Percentiles rank a stretch among this genome's conserved stretches.
Conservation (phyloP, 2,888 invertebrate genomes). For the Myopa testacea region DNA sequence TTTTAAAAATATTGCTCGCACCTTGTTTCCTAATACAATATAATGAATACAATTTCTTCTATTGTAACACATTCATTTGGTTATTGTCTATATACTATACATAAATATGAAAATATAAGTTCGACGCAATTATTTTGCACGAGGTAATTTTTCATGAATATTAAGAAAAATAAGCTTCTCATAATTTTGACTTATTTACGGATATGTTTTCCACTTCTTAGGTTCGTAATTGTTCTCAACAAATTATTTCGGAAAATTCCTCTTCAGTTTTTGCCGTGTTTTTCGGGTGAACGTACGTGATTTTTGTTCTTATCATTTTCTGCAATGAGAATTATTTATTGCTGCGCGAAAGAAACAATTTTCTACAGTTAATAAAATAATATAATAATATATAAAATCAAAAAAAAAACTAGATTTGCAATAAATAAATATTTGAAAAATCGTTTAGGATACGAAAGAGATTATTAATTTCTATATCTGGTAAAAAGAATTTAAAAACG, state of each 20-base stretch:
- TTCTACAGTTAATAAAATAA: neutral
- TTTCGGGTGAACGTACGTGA: neutral
- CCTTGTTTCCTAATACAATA: too few relatives aligned
- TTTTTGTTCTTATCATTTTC: neutral
- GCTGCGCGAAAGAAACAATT: neutral
- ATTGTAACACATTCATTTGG: too few relatives aligned
- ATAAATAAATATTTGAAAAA: neutral
- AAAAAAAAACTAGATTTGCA: neutral
- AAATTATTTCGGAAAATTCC: neutral
- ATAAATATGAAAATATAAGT: too few relatives aligned
- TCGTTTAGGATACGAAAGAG: neutral
- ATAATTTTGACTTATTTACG: neutral
- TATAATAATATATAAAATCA: neutral
- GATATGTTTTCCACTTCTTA: neutral
- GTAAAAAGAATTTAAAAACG: neutral
- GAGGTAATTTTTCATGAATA: too few relatives aligned
- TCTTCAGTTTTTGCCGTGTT: slow-evolving; percentile 27
- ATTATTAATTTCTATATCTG: neutral
- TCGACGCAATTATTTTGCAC: neutral
- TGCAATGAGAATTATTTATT: neutral
- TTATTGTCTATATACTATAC: too few relatives aligned
- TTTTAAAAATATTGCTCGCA: too few relatives aligned
- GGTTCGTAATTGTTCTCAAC: neutral
- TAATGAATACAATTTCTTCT: too few relatives aligned
- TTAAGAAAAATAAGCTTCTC: too few relatives aligned